Percentiles rank a stretch among this genome's conserved stretches.
Conservation (phyloP, 64 coral and sea anemone genomes). For the Hydrozoanthus tunicans region DNA sequence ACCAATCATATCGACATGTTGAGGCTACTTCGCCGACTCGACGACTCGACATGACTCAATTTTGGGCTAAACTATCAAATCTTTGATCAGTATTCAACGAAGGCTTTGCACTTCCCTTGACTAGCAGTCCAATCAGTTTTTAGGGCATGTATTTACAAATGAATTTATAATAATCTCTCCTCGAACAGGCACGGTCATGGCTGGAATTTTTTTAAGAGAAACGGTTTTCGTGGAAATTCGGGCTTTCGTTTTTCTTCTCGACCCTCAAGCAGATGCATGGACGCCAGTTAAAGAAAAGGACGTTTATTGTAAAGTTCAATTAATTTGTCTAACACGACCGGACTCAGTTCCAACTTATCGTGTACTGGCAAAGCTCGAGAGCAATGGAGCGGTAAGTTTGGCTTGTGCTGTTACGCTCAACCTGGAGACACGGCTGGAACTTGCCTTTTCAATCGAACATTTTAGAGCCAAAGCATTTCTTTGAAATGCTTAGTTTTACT, state of each 20-base stretch:
- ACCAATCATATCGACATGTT: slow-evolving; percentile 18
- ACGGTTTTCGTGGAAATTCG: slow-evolving; percentile 50
- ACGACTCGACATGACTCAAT: not conserved
- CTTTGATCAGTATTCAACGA: not conserved
- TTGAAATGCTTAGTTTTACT: too few species aligned
- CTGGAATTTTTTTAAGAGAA: slow-evolving; percentile 9
- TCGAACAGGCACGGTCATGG: not conserved
- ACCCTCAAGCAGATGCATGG: not conserved
- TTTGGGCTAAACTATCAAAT: not conserved
- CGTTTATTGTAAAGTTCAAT: slow-evolving; percentile 54
- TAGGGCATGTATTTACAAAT: not conserved
- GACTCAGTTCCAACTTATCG: slow-evolving; percentile 1
- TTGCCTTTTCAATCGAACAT: not conserved
- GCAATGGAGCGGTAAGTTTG: slow-evolving; percentile 16
- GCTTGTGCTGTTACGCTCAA: not conserved
- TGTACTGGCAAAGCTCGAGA: slow-evolving; percentile 18
- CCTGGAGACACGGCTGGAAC: not conserved
- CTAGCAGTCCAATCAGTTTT: not conserved
- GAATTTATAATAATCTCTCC: too few species aligned
- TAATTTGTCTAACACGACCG: slow-evolving; percentile 15
- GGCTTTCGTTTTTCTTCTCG: slow-evolving; percentile 23
- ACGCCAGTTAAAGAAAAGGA: slow-evolving; percentile 11
- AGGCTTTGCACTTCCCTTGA: not conserved
- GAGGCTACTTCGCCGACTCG: not conserved
- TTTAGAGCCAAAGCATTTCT: not conserved